Base-by-base conservation (phyloP, 1,140 invertebrate genomes). In the Halyomorpha halys region DNA sequence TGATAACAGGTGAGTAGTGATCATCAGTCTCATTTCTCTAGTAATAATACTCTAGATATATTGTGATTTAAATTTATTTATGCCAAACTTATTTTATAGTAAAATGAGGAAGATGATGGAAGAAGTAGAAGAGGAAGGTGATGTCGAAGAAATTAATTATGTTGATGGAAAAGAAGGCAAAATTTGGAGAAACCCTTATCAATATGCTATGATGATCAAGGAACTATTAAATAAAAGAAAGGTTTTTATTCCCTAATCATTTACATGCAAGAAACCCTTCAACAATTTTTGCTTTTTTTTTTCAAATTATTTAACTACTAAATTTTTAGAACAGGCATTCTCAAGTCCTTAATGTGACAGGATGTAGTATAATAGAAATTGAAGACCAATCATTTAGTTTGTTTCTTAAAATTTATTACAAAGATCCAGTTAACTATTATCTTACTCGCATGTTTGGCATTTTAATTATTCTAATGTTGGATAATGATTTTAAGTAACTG, bases 141-240 rank as follows among this genome's bases (percentile, higher is more conserved):
- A 69, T 54, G 49, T 62, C 45, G 61, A 56, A 45, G 61, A 66
- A 60, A 66, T 51, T 47, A 44, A 62, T 25, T 64, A 61, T 45
- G 13, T 65, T 14, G 63, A 69, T 47, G 66, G 66, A 63, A 44
- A 44, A 16, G 67, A 66, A 51, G 54, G 66, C 34, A 68, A 69
- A 64, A 69, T 51, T n/a, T 19, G 67, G 47, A 45, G 67, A 21
- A 60, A 61, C 21, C 53, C 68, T 15, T 47, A 47, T 61, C 62
- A 69, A 21, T 70, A 70, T 61, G 62, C 47, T 3, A 66, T 59
- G 34, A 66, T 70, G 21, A 70, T 70, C 2, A 67, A 68, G 62
- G 44, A 67, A 39, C 63, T 66, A 18, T 30, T 70, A 18, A 63
- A 65, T 19, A 45, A 68, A 49, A 67, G 66, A n/a, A 66, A 68